Conservation (phyloP, 2,797 vertebrate genomes). For the Sebastes dallii region DNA sequence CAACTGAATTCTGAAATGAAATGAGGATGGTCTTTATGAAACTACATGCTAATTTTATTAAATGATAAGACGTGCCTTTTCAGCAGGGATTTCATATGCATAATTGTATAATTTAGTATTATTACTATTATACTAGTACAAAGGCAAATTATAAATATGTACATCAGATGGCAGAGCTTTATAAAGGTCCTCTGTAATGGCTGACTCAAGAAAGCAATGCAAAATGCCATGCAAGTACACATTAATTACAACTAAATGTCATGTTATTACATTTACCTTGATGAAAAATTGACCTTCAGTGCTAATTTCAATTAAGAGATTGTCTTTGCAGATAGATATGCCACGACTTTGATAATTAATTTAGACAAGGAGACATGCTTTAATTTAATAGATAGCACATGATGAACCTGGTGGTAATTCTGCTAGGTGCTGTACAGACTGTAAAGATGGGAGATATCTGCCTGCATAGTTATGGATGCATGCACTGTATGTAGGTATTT, state of each 20-base stretch:
- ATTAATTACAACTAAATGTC: conserved; percentile 62
- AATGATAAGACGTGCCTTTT: conserved; percentile 51
- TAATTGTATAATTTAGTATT: conserved; percentile 15
- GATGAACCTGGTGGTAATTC: conserved; percentile 2
- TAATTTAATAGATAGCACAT: conserved; percentile 26
- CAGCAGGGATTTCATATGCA: conserved; percentile 21
- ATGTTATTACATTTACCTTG: conserved; percentile 48
- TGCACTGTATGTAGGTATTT: not conserved
- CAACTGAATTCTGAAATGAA: conserved; percentile 20
- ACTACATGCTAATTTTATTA: conserved; percentile 45
- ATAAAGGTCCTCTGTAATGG: conserved; percentile 22
- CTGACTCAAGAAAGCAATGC: not conserved
- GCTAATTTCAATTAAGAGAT: conserved; percentile 49
- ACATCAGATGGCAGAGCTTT: not conserved
- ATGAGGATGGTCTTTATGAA: conserved; percentile 23
- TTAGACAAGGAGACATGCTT: conserved; percentile 19
- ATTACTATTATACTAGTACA: not conserved
- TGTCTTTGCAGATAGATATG: conserved; percentile 25
- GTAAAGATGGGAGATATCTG: not conserved
- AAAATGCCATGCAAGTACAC: conserved; percentile 22
- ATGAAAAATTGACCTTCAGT: conserved; percentile 42
- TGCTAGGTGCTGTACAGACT: not conserved
- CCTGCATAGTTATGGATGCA: not conserved
- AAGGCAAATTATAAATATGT: conserved; percentile 25
- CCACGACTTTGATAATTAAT: conserved; percentile 40